Conservation (phyloP, 1,140 invertebrate species). For the Diachasmimorpha longicaudata region DNA sequence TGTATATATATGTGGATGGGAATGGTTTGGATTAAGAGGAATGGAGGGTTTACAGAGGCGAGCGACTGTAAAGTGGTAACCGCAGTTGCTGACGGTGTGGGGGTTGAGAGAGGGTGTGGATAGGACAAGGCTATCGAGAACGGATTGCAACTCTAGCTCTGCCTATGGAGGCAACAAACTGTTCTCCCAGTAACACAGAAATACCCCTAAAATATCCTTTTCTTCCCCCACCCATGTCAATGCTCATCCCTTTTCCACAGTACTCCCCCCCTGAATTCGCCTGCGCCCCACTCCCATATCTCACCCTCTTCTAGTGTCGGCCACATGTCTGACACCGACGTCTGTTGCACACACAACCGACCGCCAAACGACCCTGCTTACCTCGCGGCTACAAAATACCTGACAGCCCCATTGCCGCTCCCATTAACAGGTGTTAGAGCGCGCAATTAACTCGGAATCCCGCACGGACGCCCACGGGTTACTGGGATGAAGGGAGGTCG, state of each 20-base stretch:
- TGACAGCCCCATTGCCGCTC: conserved; percentile 43
- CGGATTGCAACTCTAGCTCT: conserved; percentile 52
- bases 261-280: not conserved
- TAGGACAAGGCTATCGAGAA: conserved; percentile 41
- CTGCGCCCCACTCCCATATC: no score
- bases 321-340: conserved; percentile 43
- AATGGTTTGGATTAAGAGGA: not conserved
- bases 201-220: not conserved
- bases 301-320: conserved; percentile 17
- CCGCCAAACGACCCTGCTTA: conserved; percentile 44
- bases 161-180: not conserved
- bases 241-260: not conserved
- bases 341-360: conserved; percentile 41
- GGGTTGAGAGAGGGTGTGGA: not conserved
- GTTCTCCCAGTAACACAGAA: not conserved
- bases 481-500: conserved; percentile 14
- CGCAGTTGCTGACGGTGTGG: conserved; percentile 34
- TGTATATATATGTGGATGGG: not conserved
- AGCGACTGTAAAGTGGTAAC: conserved; percentile 50
- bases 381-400: conserved; percentile 48
- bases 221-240: not conserved
- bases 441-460: conserved; percentile 50
- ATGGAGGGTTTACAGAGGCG: conserved; percentile 17
- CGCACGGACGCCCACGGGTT: conserved; percentile 17
- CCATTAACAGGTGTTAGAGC: conserved; percentile 53